Percentiles rank a stretch among this genome's conserved stretches.
Conservation (phyloP, 2,113 vertebrate genomes). For the Bucco capensis region DNA sequence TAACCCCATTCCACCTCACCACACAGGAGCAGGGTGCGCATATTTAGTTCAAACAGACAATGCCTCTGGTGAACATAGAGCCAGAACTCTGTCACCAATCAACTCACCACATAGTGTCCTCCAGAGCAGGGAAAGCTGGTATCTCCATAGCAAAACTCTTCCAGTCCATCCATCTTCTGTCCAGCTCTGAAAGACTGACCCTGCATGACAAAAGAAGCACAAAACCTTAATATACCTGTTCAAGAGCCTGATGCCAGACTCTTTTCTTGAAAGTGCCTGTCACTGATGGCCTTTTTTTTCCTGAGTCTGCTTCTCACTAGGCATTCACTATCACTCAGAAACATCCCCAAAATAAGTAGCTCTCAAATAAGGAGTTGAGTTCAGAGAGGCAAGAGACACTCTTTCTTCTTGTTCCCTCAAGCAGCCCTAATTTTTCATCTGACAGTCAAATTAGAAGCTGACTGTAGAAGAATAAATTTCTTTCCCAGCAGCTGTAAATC, state of each 20-base stretch:
- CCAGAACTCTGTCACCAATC: not conserved
- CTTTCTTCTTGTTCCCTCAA: not conserved
- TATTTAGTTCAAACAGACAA: not conserved
- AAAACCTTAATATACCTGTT: not conserved
- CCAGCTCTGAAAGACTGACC: not conserved
- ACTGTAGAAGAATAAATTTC: not conserved
- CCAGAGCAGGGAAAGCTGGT: not conserved
- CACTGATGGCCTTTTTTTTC: not conserved
- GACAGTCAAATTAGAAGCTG: not conserved
- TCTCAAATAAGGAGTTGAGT: not conserved
- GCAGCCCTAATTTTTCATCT: not conserved
- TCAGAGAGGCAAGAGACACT: not conserved
- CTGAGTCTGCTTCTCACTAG: not conserved
- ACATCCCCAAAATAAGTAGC: not conserved
- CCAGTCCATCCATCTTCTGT: not conserved
- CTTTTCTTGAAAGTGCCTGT: not conserved
- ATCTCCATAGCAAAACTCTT: not conserved
- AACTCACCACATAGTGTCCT: not conserved
- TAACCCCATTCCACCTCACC: too few species aligned
- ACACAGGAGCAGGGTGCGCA: fast-evolving
- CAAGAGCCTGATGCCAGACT: not conserved
- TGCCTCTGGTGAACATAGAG: not conserved
- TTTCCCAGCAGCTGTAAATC: not conserved
- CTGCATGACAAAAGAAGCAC: not conserved
- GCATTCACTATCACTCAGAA: not conserved